Percentiles rank a stretch among this genome's conserved stretches.
Evolutionary conservation across 2,797 vertebrate genomes (phyloP).

Genomic region (Holocentrus rufus): DNA sequence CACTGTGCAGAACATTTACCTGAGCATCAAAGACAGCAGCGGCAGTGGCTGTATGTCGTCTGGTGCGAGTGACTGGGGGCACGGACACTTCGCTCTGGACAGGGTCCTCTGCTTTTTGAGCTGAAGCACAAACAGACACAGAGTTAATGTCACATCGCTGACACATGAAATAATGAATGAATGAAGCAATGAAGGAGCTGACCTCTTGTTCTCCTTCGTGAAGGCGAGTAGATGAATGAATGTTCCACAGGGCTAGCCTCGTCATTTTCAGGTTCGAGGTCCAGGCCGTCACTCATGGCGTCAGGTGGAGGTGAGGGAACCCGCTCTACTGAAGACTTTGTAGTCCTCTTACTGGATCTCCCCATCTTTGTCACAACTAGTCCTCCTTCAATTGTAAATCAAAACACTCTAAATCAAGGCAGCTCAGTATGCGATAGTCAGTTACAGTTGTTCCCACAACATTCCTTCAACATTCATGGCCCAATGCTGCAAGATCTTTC

Average conservation of each 20-base stretch:
- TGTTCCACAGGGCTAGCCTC: slow-evolving; percentile 63
- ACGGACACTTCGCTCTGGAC: slow-evolving; percentile 68
- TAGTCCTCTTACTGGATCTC: slow-evolving; percentile 63
- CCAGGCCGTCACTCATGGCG: slow-evolving; percentile 13
- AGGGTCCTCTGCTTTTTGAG: slow-evolving; percentile 71
- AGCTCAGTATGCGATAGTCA: no score
- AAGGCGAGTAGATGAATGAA: slow-evolving; percentile 84
- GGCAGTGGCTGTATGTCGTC: slow-evolving; percentile 65
- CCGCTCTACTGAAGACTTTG: slow-evolving; percentile 37
- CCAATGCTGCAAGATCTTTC: no score
- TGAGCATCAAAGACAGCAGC: slow-evolving; percentile 25
- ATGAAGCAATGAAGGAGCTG: neutral
- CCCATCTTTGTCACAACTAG: slow-evolving; percentile 56
- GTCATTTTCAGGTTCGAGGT: slow-evolving; percentile 58
- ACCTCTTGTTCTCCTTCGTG: slow-evolving; percentile 79
- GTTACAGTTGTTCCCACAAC: no score
- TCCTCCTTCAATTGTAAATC: slow-evolving; percentile 38
- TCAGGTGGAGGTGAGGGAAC: slow-evolving; percentile 17
- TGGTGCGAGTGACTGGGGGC: slow-evolving; percentile 84
- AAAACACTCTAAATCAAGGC: neutral
- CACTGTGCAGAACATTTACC: slow-evolving; percentile 38
- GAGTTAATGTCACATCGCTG: slow-evolving; percentile 12
- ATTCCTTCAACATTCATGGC: no score
- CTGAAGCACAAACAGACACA: slow-evolving; percentile 69
- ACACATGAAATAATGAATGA: neutral